phyloP scores from a whole-genome alignment of 2,797 vertebrate genomes.

The Avahi laniger region DNA sequence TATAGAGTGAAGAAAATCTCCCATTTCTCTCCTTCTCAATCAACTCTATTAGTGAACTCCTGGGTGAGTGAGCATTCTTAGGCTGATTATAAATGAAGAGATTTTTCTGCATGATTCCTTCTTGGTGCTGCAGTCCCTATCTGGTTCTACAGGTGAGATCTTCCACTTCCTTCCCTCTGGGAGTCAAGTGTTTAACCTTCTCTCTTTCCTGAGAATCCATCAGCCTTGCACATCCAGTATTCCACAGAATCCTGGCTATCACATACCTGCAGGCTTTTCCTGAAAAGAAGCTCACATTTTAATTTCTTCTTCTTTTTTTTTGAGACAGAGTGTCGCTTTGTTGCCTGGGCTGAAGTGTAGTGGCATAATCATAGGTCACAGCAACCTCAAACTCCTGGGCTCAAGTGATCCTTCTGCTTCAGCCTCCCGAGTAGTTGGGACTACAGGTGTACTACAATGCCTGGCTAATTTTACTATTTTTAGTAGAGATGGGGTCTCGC shows the following conservation, averaged over 20 bases:
- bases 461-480: too few relatives aligned
- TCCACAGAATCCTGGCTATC: not conserved
- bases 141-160: not conserved
- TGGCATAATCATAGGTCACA: too few relatives aligned
- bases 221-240: not conserved
- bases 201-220: not conserved
- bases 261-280: not conserved
- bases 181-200: not conserved
- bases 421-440: too few relatives aligned
- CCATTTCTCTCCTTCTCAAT: not conserved
- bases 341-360: too few relatives aligned
- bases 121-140: not conserved
- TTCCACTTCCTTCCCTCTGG: not conserved
- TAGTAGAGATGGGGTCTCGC: too few relatives aligned
- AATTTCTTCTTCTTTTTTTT: not conserved
- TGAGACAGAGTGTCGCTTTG: too few relatives aligned
- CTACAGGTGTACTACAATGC: too few relatives aligned
- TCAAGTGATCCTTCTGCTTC: too few relatives aligned
- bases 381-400: too few relatives aligned
- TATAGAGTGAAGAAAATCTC: not conserved
- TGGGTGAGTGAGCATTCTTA: not conserved
- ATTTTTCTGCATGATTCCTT: not conserved
- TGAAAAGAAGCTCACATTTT: not conserved
- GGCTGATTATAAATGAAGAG: not conserved
- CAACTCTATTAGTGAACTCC: not conserved